Base-by-base conservation (phyloP, 2,888 invertebrate species). In the Ormyrus pomaceus region DNA sequence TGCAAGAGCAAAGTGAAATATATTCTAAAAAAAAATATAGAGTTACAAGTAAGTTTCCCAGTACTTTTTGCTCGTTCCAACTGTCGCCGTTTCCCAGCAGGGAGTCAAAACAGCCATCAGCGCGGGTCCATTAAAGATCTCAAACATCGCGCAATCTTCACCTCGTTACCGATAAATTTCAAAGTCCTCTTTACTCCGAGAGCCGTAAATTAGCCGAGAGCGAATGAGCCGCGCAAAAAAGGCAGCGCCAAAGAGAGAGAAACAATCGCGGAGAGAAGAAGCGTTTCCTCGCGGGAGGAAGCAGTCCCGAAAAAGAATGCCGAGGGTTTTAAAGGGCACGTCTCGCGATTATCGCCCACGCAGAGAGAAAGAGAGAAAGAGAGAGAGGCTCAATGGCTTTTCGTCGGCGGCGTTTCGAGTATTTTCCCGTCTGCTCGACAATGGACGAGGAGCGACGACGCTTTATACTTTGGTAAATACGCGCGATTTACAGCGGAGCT, bases 321-420 rank as follows among this genome's bases (percentile, higher is more conserved):
- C 34, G 34, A 34, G 34, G 34, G 8, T 62, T 62, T 62, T 62
- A 70, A 69, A 77, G 56, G 76, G 51, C 50, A 13, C 34, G 6
- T 66, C 59, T 75, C 74, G 51, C 77, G 71, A 65, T 70, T 65
- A 70, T 64, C 61, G 66, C 56, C 70, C 50, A 70, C 64, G 13
- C 48, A 9, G 3, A 46, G n/a, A 6, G 58, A 50, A 11, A 65
- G 45, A 58, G 74, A 66, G 59, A 46, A 9, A 6, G 58, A 50
- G 13, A 65, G 50, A 58, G 74, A n/a, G 45, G 51, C 62, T 62
- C 46, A 76, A 76, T 68, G 58, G 11, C 56, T 48, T 69, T 62
- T 13, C 7, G 59, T 51, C 13, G 48, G 11, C 11, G 58, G 3
- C 53, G 51, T 34, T n/a, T 51, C 53, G 56, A 6, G 45, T 19